These are phyloP conservation scores for Graptemys geographica DNA, from an alignment of 2,797 vertebrate genomes.

Conservation along the genomic window DNA sequence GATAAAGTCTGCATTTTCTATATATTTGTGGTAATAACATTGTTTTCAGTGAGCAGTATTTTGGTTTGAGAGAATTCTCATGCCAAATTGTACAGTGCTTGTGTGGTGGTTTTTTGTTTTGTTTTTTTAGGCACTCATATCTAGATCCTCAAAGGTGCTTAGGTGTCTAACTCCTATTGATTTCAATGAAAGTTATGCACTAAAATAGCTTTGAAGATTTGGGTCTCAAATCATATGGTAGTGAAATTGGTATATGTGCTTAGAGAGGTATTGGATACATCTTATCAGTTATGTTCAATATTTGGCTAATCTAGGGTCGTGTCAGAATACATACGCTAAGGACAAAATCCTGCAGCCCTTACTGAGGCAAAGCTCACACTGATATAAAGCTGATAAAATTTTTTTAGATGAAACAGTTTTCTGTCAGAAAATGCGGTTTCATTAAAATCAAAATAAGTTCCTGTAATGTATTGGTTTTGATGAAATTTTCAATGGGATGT, in stretches of 20 bases:
- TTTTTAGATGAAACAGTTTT: not conserved
- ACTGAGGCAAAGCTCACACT: not conserved
- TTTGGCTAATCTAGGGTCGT: not conserved
- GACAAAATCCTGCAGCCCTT: not conserved
- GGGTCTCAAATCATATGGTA: not conserved
- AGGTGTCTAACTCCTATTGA: not conserved
- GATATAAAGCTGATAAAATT: not conserved
- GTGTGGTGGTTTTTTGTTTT: not conserved
- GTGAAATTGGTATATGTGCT: too few species aligned
- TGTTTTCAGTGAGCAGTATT: not conserved
- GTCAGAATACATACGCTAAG: not conserved
- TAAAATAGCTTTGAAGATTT: not conserved
- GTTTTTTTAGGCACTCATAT: too few species aligned
- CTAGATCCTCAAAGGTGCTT: too few species aligned
- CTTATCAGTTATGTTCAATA: not conserved
- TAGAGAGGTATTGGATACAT: not conserved
- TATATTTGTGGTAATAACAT: not conserved
- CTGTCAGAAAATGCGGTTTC: not conserved
- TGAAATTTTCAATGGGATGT: not conserved
- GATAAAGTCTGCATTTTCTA: not conserved
- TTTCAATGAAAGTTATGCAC: not conserved
- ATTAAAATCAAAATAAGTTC: too few species aligned
- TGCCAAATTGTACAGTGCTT: not conserved
- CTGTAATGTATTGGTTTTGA: not conserved
- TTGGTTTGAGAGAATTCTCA: not conserved